A percentile compares a stretch with the other conserved stretches of the same genome.
Evolutionary conservation across 2,113 vertebrate genomes (phyloP).

Genomic region (Tupaia tana): DNA sequence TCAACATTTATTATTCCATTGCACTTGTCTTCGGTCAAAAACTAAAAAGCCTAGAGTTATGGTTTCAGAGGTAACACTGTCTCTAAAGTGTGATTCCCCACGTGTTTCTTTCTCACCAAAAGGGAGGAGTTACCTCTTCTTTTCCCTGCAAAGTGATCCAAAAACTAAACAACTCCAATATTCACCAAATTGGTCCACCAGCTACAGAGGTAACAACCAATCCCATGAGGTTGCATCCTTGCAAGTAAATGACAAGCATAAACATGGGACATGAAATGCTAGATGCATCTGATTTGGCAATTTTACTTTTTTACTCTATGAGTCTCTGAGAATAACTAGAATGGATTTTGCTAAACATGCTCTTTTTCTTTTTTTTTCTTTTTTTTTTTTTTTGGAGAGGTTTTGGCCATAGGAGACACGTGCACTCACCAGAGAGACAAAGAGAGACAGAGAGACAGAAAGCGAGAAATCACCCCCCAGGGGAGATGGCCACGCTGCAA

Average conservation of each 20-base stretch:
- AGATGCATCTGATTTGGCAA: accelerated
- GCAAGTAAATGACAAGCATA: neutral
- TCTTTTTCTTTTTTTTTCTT: no score
- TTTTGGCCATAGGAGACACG: no score
- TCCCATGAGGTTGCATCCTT: neutral
- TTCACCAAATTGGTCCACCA: neutral
- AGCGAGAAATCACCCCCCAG: no score
- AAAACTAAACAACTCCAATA: neutral
- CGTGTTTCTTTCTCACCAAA: neutral
- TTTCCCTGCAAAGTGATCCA: neutral
- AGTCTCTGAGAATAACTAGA: neutral
- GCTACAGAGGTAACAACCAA: neutral
- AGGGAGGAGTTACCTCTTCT: neutral
- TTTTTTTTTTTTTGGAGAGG: no score
- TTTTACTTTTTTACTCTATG: neutral
- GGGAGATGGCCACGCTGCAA: no score
- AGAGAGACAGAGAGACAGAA: no score
- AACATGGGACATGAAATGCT: neutral
- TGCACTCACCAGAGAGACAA: no score
- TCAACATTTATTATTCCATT: neutral
- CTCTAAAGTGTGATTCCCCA: neutral
- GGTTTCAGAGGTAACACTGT: neutral
- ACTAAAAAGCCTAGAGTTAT: neutral
- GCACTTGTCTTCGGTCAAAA: neutral
- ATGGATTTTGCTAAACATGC: accelerated